Evolutionary conservation across 2,888 invertebrate genomes (phyloP), one percentile per base, ranked within the genome.

Genomic region (Hirtodrosophila confusa): DNA sequence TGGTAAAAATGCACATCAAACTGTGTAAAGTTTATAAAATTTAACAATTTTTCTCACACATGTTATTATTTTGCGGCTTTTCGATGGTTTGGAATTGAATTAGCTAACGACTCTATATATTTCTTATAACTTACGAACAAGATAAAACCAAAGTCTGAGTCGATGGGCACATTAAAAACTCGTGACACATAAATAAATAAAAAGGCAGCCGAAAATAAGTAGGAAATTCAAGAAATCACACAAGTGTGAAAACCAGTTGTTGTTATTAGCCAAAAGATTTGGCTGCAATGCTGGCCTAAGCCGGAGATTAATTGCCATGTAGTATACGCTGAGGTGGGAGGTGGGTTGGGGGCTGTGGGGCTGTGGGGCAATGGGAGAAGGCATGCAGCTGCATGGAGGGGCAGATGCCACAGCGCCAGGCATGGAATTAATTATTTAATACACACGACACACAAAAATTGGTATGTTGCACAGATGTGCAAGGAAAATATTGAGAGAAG

Each of bases 381-480:
- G 71, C 51, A 55, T 75, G 66, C 61, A 68, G 78, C 60, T 71
- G 80, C 67, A 43, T 43, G 58, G 45, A 54, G 12, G 11, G 53
- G 75, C 69, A 78, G 73, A 80, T 76, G 82, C 67, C 51, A 39
- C 64, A 40, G 45, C 56, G 48, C 40, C 49, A 58, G 63, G 61
- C 68, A 80, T 66, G 77, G 69, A 72, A 82, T 77, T 77, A 72
- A 77, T 82, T 79, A 72, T 71, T 55, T 35, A 79, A 68, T 62
- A 57, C 57, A 64, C 11, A 47, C 17, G 31, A 43, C 10, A 31
- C n/a, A 31, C 23, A 10, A 27, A 55, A 49, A 57, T 63, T 49
- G 70, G 83, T 69, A 85, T 82, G 83, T 58, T 75, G 83, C 80
- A 79, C 86, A 85, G 83, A 77, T 82, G 83, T 79, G 66, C 82